A percentile compares a stretch with the other conserved stretches of the same genome.
Conservation (phyloP, 2,888 invertebrate genomes). For the Eucera pruinosa region DNA sequence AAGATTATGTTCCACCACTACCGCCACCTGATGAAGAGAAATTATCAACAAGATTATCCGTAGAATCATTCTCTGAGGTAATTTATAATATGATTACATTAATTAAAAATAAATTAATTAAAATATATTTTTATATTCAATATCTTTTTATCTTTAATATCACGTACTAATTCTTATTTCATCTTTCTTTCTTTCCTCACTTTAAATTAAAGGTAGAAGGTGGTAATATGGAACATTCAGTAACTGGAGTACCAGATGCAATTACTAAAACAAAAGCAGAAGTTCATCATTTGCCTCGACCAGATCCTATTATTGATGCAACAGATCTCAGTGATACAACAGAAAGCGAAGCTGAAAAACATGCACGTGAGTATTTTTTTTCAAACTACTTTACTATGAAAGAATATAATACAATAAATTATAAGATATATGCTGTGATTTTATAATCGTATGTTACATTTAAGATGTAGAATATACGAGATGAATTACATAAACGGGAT, state of each 20-base stretch:
- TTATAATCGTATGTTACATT: no score
- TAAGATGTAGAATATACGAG: no score
- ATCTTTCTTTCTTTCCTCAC: background rate
- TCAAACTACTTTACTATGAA: background rate
- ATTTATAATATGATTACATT: background rate
- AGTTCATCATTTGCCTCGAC: slow-evolving; percentile 59
- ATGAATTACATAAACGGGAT: no score
- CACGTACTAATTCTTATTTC: background rate
- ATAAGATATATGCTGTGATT: no score
- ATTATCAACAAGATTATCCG: slow-evolving; percentile 83
- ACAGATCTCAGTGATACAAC: slow-evolving; percentile 93
- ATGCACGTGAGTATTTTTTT: slow-evolving; percentile 75
- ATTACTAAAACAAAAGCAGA: slow-evolving; percentile 54
- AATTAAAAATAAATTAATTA: background rate
- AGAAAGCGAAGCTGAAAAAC: slow-evolving; percentile 91
- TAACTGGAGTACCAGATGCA: slow-evolving; percentile 44
- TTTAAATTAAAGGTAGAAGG: slow-evolving; percentile 59
- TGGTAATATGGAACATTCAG: slow-evolving; percentile 62
- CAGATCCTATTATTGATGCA: slow-evolving; percentile 83
- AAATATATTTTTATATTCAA: background rate
- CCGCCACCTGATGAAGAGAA: slow-evolving; percentile 79
- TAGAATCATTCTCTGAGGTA: slow-evolving; percentile 85
- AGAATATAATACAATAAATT: no score
- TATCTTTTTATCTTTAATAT: background rate
- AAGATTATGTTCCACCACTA: slow-evolving; percentile 89